phyloP scores from a whole-genome alignment of 1,140 invertebrate genomes.

The Ericerus pela region DNA sequence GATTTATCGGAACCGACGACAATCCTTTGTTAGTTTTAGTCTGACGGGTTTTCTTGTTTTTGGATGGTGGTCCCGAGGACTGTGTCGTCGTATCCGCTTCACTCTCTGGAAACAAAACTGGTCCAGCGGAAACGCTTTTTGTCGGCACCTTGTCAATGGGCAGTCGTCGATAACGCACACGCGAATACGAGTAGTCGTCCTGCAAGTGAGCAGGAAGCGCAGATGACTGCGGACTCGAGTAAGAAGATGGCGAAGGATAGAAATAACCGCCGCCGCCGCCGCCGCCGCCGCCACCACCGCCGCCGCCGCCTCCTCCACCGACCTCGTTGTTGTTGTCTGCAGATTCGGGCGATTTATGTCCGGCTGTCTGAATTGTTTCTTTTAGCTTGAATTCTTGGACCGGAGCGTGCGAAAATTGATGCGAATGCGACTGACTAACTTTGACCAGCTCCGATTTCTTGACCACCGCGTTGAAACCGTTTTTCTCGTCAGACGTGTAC shows the following conservation, averaged over 20 bases:
- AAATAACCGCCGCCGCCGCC: background rate
- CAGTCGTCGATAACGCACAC: background rate
- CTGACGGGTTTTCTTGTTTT: background rate
- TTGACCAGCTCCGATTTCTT: conserved; percentile 8
- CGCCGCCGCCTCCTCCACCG: background rate
- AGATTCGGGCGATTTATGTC: background rate
- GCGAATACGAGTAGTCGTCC: background rate
- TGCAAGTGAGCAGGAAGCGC: background rate
- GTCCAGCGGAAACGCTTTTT: background rate
- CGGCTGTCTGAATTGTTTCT: background rate
- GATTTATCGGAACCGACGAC: too few relatives aligned
- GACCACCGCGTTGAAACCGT: conserved; percentile 59
- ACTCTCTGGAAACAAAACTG: background rate
- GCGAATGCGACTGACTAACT: background rate
- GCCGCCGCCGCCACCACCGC: background rate
- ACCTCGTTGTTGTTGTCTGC: background rate
- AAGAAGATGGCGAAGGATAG: background rate
- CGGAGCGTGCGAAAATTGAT: background rate
- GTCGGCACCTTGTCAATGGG: background rate
- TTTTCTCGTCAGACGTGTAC: conserved; percentile 58
- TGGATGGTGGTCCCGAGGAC: background rate
- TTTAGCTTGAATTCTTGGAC: background rate
- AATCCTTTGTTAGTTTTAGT: background rate
- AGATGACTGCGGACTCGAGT: background rate
- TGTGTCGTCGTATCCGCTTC: background rate